A percentile compares a stretch with the other conserved stretches of the same genome.
Conservation (phyloP, 2,888 invertebrate species). For the Bursaphelenchus okinawaensis region DNA sequence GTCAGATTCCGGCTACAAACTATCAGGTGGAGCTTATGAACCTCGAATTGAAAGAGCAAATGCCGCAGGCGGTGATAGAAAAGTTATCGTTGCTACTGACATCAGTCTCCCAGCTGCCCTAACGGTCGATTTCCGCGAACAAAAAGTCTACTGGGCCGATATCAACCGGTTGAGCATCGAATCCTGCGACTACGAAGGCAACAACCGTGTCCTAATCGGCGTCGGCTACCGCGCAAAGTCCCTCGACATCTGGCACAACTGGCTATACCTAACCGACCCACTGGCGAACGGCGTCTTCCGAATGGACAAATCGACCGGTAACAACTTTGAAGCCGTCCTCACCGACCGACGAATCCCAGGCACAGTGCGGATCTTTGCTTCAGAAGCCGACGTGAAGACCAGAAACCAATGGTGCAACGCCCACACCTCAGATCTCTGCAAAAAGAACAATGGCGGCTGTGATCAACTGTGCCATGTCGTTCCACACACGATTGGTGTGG, state of each 20-base stretch:
- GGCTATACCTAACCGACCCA: conserved; percentile 57
- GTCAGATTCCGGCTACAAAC: conserved; percentile 67
- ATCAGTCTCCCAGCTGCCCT: conserved; percentile 90
- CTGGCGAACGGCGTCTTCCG: conserved; percentile 74
- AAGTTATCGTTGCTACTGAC: conserved; percentile 78
- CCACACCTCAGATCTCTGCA: conserved; percentile 71
- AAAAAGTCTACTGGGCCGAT: conserved; percentile 84
- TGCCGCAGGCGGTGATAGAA: conserved; percentile 77
- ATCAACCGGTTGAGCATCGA: conserved; percentile 83
- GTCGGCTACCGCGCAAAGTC: conserved; percentile 53
- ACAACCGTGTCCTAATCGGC: conserved; percentile 64
- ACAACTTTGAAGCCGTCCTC: conserved; percentile 81
- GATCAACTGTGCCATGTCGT: conserved; percentile 61
- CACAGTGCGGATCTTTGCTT: conserved; percentile 53
- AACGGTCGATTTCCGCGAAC: conserved; percentile 87
- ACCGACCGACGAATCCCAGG: conserved; percentile 71
- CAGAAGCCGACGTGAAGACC: conserved; percentile 45
- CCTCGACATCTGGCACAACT: conserved; percentile 52
- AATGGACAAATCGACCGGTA: conserved; percentile 93
- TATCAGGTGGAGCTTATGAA: conserved; percentile 54
- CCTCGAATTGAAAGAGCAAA: conserved; percentile 81
- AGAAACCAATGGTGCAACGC: conserved; percentile 50
- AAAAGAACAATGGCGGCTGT: conserved; percentile 82
- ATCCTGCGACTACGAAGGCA: conserved; percentile 79
- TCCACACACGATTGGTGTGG: conserved; percentile 35